Evolutionary conservation across 1,140 invertebrate genomes (phyloP), one percentile per base, ranked within the genome.

Genomic region (Paraescarpia echinospica): DNA sequence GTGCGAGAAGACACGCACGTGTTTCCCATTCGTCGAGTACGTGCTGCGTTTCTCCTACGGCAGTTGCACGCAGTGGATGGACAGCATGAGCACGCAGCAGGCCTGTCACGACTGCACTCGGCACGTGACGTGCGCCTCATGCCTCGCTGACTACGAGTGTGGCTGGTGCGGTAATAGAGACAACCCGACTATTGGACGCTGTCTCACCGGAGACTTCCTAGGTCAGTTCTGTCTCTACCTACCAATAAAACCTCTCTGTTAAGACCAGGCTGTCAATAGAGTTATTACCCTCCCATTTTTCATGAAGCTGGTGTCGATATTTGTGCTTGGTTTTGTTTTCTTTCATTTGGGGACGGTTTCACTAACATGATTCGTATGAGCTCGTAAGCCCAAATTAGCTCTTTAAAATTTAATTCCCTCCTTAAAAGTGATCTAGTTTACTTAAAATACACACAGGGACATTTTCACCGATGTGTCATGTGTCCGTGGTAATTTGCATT

Each of bases 21-120:
- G 99, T 95, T 98, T 99, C 95, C 98, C 98, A 89, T 99, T 99
- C 96, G 98, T 98, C 1, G 98, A 99, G 6, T 99, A 99, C 95
- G 99, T 98, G 1, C 98, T 98, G 92, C 98, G 98, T 94, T 99
- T 98, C 96, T 98, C 98, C 94, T 99, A 98, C 96, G 98, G 98
- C 0, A 96, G 98, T 93, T 99, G 99, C 95, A 97, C 98, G 8
- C 98, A 98, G 95, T 99, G 98, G 98, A 97, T 99, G 88, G 98
- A 99, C 96, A 95, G 95, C 93, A 95, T 94, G 91, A 93, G 92
- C 33, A 48, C 35, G 34, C 77, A 95, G 93, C 92, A 89, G 97
- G 93, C 94, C 93, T 99, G 98, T 95, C 98, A 98, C 94, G 97
- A 98, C 33, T 99, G 98, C 95, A 97, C 97, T 22, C 96, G 97